Evolutionary conservation across 37 sponge, comb jelly and placozoan genomes (phyloP).

Genomic region (Mnemiopsis leidyi): DNA sequence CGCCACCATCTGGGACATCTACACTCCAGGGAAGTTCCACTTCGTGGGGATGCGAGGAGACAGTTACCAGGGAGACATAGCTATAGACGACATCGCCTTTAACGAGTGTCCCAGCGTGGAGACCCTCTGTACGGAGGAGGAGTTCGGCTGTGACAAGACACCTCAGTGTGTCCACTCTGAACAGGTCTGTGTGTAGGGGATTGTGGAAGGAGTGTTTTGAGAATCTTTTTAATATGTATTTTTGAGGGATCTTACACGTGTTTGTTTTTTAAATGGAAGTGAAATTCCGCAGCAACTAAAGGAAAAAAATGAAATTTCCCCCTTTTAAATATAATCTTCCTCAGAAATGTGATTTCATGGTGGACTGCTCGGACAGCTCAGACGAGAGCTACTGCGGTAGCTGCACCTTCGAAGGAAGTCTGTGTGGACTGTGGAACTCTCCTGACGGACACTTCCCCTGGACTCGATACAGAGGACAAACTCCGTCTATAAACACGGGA

Average conservation of each 20-base stretch:
- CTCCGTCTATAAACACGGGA: constrained; percentile 58
- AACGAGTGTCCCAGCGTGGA: constrained; percentile 41
- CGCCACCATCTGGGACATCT: constrained; percentile 65
- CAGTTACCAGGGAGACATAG: constrained; percentile 45
- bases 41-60: constrained; percentile 21
- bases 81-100: constrained; percentile 50
- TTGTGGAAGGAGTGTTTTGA: no score
- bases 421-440: constrained; percentile 61
- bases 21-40: constrained; percentile 65
- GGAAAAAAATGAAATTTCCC: no score
- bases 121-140: constrained; percentile 60
- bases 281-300: no score
- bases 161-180: constrained; percentile 64
- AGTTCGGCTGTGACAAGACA: constrained; percentile 43
- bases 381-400: constrained; percentile 52
- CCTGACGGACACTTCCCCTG: constrained; percentile 64
- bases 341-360: constrained; percentile 62
- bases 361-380: constrained; percentile 35
- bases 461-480: constrained; percentile 57
- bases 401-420: constrained; percentile 64
- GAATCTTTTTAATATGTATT: no score
- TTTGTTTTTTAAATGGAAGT: no score
- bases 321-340: no score
- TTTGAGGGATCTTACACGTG: no score
- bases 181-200: constrained; percentile 39